Evolutionary conservation across 2,888 invertebrate species (phyloP).

Genomic region (Epirrhoe tristata): DNA sequence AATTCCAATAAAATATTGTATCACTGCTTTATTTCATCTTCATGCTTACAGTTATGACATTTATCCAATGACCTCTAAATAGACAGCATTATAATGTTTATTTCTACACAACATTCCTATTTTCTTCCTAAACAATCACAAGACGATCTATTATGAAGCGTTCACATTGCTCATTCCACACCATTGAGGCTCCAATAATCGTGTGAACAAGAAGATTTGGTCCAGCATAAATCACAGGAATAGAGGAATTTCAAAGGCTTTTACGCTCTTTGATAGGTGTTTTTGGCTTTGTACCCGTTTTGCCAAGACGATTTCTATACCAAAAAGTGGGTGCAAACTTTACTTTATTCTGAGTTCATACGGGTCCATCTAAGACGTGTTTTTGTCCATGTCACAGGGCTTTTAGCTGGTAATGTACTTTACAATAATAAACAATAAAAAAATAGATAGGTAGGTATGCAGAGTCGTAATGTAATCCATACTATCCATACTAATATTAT

Average conservation of each 20-base stretch:
- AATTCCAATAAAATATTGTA: no score
- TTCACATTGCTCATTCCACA: conserved; percentile 48
- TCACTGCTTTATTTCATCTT: neutral
- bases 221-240: conserved; percentile 55
- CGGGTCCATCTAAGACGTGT: no score
- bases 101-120: neutral
- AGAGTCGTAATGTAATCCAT: no score
- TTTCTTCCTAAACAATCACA: neutral
- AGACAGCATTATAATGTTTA: neutral
- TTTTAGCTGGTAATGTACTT: no score
- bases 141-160: neutral
- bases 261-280: conserved; percentile 39
- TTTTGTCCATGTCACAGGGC: no score
- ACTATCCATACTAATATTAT: no score
- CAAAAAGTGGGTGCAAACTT: no score
- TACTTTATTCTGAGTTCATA: no score
- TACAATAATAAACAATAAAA: no score
- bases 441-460: no score
- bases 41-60: neutral
- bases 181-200: conserved; percentile 59
- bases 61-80: neutral
- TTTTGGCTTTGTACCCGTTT: conserved; percentile 17
- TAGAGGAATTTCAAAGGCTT: conserved; percentile 41
- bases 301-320: no score
- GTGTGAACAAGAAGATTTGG: conserved; percentile 59